Base-by-base conservation (phyloP, 2,113 vertebrate genomes). In the Brienomyrus longianalis region DNA sequence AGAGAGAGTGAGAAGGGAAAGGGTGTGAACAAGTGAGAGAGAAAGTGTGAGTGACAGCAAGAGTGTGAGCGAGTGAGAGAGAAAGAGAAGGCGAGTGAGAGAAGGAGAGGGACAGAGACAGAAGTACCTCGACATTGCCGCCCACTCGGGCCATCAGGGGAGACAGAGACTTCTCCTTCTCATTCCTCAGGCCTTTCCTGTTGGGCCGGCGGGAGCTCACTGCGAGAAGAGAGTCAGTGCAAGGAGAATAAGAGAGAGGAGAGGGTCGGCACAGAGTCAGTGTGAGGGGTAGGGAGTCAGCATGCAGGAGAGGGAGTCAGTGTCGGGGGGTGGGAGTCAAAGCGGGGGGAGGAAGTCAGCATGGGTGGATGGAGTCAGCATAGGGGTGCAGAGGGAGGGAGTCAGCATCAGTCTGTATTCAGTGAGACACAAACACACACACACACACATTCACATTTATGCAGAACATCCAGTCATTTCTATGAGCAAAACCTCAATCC, bases 91-190 rank as follows among this genome's bases (percentile, higher is more conserved):
- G 27, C 0, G 3, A 70, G 62, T 11, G 27, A 70, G 62, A 27
- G 59, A 66, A 23, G 13, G 70, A 5, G 70, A 77, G 74, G 39
- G 6, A 9, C 3, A 0, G 85, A 54, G 23, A 86, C 4, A 15
- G 27, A 35, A 45, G 89, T 91, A 99, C 98, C 96, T 99, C 98
- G 2, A 99, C 99, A 93, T 99, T 99, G 27, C 98, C 98, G 59
- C 98, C 98, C 54, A 99, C 98, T 70, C 98, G 96, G 89, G 98
- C 98, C 94, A 99, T 94, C 88, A 99, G 95, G 3, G 98, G 98
- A 89, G 98, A 98, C 86, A 99, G 94, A 85, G 98, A 98, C 91
- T 99, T 99, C 94, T 99, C 98, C 94, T 98, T 96, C 93, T 99
- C 98, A 1, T 99, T 99, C 93, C 98, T 96, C 92, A 99, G 94